Conservation (phyloP, 2,113 vertebrate genomes). For the Onychorhynchus coronatus region DNA sequence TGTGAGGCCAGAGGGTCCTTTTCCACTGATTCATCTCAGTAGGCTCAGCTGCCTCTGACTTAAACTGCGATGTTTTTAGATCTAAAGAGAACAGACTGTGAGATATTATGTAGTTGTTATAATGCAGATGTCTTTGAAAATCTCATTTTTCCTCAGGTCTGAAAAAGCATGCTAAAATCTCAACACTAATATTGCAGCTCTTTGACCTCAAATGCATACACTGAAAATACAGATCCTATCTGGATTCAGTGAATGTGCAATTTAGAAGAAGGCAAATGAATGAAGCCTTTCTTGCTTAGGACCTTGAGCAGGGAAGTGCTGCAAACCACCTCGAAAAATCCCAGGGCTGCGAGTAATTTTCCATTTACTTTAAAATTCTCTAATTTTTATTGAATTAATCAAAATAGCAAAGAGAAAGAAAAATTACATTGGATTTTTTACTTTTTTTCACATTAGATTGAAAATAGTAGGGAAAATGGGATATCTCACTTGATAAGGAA, state of each 20-base stretch:
- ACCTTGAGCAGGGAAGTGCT: background rate
- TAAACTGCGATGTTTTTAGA: background rate
- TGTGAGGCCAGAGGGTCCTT: background rate
- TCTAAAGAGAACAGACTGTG: background rate
- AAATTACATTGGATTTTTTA: background rate
- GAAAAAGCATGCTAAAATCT: background rate
- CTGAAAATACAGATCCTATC: conserved; percentile 3
- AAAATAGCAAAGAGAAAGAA: background rate
- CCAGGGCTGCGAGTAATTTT: background rate
- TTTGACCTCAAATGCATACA: background rate
- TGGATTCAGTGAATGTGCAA: background rate
- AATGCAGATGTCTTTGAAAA: background rate
- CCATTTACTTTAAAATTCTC: background rate
- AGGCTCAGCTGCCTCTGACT: background rate
- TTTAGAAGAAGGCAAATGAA: background rate
- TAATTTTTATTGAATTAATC: background rate
- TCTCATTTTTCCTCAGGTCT: background rate
- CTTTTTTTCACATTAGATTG: background rate
- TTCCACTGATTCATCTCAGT: background rate
- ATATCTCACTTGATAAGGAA: background rate
- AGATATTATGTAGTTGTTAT: background rate
- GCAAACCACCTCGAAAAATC: background rate
- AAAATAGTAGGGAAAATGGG: background rate
- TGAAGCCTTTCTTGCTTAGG: background rate
- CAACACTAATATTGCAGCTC: background rate